Conservation (phyloP, 1,140 invertebrate species). For the Drosophila guanche region DNA sequence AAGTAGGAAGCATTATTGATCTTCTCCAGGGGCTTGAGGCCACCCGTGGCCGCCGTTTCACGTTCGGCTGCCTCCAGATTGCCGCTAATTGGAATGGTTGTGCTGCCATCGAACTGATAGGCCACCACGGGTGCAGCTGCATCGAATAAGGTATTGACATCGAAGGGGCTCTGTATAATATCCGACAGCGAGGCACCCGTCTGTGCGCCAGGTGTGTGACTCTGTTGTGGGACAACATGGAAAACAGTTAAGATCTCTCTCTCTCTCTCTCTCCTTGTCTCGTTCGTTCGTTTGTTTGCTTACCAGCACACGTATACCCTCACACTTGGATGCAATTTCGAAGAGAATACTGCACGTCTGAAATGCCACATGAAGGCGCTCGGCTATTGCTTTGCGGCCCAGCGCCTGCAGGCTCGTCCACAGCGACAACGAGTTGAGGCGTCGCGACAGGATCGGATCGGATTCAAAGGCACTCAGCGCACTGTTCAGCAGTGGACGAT, state of each 20-base stretch:
- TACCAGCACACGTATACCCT: slow-evolving; percentile 90
- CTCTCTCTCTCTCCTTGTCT: background rate
- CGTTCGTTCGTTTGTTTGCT: slow-evolving; percentile 37
- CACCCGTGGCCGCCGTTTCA: slow-evolving; percentile 25
- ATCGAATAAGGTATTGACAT: slow-evolving; percentile 87
- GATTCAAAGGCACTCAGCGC: slow-evolving; percentile 90
- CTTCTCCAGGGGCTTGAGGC: slow-evolving; percentile 73
- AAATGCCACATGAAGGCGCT: slow-evolving; percentile 90
- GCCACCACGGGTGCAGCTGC: slow-evolving; percentile 92
- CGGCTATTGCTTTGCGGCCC: slow-evolving; percentile 90
- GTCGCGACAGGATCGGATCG: slow-evolving; percentile 85
- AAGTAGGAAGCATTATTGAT: slow-evolving; percentile 88
- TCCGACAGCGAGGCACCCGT: slow-evolving; percentile 69
- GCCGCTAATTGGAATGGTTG: slow-evolving; percentile 60
- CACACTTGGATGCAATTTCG: slow-evolving; percentile 88
- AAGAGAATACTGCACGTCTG: slow-evolving; percentile 90
- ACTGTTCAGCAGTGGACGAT: slow-evolving; percentile 86
- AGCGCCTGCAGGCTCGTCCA: slow-evolving; percentile 91
- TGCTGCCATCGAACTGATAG: slow-evolving; percentile 92
- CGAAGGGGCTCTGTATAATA: slow-evolving; percentile 72
- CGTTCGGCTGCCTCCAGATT: slow-evolving; percentile 23
- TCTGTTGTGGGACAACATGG: slow-evolving; percentile 39
- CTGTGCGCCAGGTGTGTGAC: slow-evolving; percentile 77
- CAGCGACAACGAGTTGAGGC: slow-evolving; percentile 90
- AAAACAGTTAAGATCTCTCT: background rate